A percentile compares a stretch with the other conserved stretches of the same genome.
phyloP scores from a whole-genome alignment of 2,113 vertebrate species.

The Holacanthus passer region DNA sequence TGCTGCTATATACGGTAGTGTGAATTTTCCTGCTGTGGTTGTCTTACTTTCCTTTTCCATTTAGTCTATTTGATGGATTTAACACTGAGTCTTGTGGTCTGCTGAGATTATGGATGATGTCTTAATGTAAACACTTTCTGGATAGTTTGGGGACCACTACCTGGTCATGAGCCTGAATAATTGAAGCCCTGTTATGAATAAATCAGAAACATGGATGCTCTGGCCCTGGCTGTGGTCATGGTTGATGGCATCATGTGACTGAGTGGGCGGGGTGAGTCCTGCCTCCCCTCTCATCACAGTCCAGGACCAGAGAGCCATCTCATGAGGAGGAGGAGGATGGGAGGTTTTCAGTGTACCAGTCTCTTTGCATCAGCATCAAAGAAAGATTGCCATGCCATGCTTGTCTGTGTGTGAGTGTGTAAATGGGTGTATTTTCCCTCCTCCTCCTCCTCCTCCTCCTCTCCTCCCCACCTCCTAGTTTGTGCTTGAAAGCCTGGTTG shows the following conservation, averaged over 20 bases:
- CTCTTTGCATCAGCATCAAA: constrained; percentile 76
- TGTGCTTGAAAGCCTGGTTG: constrained; percentile 41
- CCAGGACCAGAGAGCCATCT: constrained; percentile 39
- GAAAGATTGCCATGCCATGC: constrained; percentile 45
- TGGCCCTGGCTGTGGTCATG: constrained; percentile 36
- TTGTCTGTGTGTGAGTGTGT: constrained; percentile 45
- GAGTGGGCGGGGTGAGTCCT: constrained; percentile 26
- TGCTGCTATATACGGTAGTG: constrained; percentile 21
- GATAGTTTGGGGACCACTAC: constrained; percentile 31
- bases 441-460: neutral
- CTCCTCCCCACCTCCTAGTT: constrained; percentile 32
- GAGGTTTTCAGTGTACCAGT: constrained; percentile 73
- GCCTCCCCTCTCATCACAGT: constrained; percentile 39
- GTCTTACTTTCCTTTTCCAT: constrained; percentile 8
- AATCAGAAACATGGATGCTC: constrained; percentile 62
- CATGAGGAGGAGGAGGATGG: constrained; percentile 52
- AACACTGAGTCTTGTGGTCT: neutral
- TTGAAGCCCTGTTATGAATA: constrained; percentile 76
- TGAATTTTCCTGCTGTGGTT: constrained; percentile 4
- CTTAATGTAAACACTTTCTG: constrained; percentile 37
- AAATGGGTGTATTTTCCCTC: constrained; percentile 38
- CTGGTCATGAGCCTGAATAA: constrained; percentile 70
- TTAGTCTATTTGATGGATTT: constrained; percentile 18
- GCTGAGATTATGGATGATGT: constrained; percentile 23
- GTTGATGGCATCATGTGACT: constrained; percentile 67